Conservation (phyloP, 2,888 invertebrate species). For the Imbricaverruca yamaguchii region DNA sequence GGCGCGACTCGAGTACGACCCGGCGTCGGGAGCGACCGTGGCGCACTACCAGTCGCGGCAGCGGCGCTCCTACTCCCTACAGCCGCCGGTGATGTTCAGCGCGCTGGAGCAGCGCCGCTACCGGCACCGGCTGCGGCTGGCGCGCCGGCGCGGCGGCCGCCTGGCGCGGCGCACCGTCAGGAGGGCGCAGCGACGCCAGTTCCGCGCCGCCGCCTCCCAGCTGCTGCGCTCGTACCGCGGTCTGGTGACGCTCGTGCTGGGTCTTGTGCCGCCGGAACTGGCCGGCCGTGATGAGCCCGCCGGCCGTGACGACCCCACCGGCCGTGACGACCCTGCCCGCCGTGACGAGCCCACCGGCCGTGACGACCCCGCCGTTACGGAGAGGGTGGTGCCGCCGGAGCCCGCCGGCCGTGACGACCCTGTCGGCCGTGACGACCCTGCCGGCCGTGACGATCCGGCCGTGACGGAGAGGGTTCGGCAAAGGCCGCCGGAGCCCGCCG, state of each 20-base stretch:
- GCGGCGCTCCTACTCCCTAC: conserved; percentile 4
- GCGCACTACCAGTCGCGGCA: conserved; percentile 18
- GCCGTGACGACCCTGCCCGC: no score
- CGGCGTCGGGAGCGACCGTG: conserved; percentile 1
- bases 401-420: no score
- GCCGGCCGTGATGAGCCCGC: not conserved
- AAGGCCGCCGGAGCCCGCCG: no score
- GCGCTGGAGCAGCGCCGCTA: conserved; percentile 6
- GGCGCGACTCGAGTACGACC: conserved; percentile 11
- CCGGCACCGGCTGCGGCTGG: conserved; percentile 7
- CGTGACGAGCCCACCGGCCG: no score
- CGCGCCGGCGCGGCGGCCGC: not conserved
- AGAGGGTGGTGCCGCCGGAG: no score
- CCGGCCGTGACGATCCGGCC: no score
- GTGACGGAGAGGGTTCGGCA: no score
- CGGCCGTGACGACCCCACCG: no score
- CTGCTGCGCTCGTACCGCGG: conserved; percentile 17
- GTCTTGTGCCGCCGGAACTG: not conserved
- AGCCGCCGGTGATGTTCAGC: not conserved
- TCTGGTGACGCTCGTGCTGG: conserved; percentile 14
- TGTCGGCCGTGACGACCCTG: no score
- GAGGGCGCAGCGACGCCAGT: not conserved
- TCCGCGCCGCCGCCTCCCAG: not conserved
- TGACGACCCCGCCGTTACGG: no score
- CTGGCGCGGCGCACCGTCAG: not conserved